A percentile compares a stretch with the other conserved stretches of the same genome.
Evolutionary conservation across 2,797 vertebrate genomes (phyloP).

Genomic region (Tadarida brasiliensis): DNA sequence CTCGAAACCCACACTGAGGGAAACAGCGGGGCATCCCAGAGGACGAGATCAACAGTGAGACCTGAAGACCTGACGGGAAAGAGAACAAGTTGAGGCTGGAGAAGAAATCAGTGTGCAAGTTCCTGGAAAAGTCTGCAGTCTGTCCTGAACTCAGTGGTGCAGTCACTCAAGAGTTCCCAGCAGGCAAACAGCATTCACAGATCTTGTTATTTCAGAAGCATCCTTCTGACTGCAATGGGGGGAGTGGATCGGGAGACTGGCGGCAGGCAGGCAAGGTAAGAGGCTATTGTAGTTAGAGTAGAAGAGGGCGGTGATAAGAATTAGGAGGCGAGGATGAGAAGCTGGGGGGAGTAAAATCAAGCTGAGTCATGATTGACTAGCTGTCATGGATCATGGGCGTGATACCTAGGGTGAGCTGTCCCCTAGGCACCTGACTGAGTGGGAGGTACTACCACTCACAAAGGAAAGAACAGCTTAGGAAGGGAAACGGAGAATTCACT

Average conservation of each 20-base stretch:
- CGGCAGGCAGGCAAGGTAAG: background rate
- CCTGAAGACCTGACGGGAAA: background rate
- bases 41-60: background rate
- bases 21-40: background rate
- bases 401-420: background rate
- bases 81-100: background rate
- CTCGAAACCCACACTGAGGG: background rate
- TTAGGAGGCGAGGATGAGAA: background rate
- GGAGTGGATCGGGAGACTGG: too few species aligned
- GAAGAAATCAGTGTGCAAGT: background rate
- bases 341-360: background rate
- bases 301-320: background rate
- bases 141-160: background rate
- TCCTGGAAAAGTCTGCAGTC: background rate
- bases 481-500: background rate
- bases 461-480: background rate
- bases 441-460: background rate
- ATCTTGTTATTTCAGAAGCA: background rate
- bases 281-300: background rate
- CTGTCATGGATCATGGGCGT: background rate
- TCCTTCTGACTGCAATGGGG: background rate
- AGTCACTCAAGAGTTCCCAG: background rate
- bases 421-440: background rate
- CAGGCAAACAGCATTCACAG: background rate
- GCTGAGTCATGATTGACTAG: background rate